Conservation (phyloP, 2,113 vertebrate genomes). For the Chauna torquata region DNA sequence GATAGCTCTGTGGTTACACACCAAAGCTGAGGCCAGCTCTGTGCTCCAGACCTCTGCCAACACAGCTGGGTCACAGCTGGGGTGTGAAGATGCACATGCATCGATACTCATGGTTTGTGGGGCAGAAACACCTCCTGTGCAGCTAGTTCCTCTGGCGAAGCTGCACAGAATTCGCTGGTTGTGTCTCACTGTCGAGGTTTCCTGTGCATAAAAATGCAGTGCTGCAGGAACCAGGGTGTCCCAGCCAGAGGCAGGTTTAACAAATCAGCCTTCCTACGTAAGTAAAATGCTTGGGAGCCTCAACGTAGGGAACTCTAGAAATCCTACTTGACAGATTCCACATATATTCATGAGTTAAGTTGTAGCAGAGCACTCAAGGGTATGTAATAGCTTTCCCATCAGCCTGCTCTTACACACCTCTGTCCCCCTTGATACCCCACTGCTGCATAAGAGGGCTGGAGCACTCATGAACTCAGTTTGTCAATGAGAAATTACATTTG, state of each 20-base stretch:
- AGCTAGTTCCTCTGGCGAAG: background rate
- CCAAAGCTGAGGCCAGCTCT: background rate
- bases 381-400: background rate
- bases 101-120: background rate
- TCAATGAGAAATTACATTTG: background rate
- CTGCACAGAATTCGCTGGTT: background rate
- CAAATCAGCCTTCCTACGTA: accelerated
- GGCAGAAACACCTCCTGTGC: background rate
- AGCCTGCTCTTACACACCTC: background rate
- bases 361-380: background rate
- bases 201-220: background rate
- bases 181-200: background rate
- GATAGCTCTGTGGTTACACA: conserved; percentile 1
- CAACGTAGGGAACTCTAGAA: background rate
- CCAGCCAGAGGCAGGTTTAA: background rate
- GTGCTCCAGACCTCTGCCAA: conserved; percentile 26
- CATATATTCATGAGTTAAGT: accelerated
- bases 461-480: background rate
- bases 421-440: background rate
- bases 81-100: background rate
- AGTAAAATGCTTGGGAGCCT: background rate
- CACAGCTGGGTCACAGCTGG: background rate
- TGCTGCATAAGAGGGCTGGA: background rate
- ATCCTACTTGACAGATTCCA: background rate
- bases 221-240: background rate